A percentile compares a stretch with the other conserved stretches of the same genome.
Evolutionary conservation across 2,797 vertebrate genomes (phyloP).

Genomic region (Aphelocoma californica): DNA sequence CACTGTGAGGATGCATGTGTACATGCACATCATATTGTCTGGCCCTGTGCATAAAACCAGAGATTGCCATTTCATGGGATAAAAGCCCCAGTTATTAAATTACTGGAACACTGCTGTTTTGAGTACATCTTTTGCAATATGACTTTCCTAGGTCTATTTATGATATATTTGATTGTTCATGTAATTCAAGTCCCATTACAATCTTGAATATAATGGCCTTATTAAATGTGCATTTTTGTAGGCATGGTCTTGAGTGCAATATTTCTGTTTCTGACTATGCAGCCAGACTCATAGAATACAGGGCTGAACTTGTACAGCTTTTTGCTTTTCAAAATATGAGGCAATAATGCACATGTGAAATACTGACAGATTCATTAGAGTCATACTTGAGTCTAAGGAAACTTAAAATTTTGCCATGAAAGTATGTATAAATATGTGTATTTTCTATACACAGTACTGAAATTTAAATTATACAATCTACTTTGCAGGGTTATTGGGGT

Average conservation of each 20-base stretch:
- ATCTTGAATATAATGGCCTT: conserved; percentile 31
- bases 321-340: background rate
- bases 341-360: background rate
- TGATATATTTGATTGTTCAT: background rate
- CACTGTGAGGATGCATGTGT: background rate
- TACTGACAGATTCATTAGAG: background rate
- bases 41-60: background rate
- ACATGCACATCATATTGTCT: background rate
- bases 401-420: background rate
- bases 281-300: background rate
- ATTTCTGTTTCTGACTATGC: conserved; percentile 28
- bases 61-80: background rate
- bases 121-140: background rate
- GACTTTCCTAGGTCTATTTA: background rate
- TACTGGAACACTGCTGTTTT: background rate
- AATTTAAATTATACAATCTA: background rate
- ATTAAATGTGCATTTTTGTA: conserved; percentile 36
- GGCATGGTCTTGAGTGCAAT: conserved; percentile 14
- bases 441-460: background rate
- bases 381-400: background rate
- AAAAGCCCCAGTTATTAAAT: background rate
- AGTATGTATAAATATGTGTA: background rate
- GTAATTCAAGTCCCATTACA: conserved; percentile 1
- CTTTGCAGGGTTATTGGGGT: background rate
- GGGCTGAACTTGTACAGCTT: background rate